These are phyloP conservation scores for Myiopsitta monachus DNA, from an alignment of 2,113 vertebrate species.

Conservation along the genomic window DNA sequence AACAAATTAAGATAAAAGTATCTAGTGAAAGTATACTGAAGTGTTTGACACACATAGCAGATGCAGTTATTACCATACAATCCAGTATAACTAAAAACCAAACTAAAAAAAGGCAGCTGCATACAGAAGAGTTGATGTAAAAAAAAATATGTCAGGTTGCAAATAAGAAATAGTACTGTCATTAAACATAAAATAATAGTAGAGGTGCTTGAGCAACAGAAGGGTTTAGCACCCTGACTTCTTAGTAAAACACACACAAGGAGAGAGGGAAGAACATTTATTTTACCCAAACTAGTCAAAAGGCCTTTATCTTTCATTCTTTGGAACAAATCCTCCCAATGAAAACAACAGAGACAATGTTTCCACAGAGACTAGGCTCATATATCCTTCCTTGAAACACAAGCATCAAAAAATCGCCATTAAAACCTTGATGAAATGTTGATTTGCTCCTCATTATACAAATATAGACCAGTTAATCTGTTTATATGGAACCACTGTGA, in stretches of 20 bases:
- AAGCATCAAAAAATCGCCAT: background rate
- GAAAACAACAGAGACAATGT: background rate
- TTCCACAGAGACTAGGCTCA: background rate
- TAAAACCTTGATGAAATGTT: background rate
- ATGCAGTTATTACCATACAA: background rate
- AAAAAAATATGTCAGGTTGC: background rate
- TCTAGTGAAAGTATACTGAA: background rate
- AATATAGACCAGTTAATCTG: background rate
- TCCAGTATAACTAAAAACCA: background rate
- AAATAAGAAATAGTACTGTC: background rate
- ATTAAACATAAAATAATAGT: background rate
- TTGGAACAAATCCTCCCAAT: background rate
- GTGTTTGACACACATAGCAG: background rate
- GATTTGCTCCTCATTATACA: background rate
- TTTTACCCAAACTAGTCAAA: background rate
- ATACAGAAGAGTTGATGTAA: background rate
- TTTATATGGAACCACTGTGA: background rate
- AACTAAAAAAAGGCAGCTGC: background rate
- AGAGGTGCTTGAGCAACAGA: background rate
- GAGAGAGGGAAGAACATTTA: background rate
- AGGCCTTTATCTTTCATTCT: background rate
- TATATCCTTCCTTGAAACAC: background rate
- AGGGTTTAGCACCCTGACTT: background rate
- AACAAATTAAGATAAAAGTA: background rate
- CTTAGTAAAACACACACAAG: background rate